Evolutionary conservation across 2,113 vertebrate genomes (phyloP), one percentile per base, ranked within the genome.

Genomic region (Camarhynchus parvulus): DNA sequence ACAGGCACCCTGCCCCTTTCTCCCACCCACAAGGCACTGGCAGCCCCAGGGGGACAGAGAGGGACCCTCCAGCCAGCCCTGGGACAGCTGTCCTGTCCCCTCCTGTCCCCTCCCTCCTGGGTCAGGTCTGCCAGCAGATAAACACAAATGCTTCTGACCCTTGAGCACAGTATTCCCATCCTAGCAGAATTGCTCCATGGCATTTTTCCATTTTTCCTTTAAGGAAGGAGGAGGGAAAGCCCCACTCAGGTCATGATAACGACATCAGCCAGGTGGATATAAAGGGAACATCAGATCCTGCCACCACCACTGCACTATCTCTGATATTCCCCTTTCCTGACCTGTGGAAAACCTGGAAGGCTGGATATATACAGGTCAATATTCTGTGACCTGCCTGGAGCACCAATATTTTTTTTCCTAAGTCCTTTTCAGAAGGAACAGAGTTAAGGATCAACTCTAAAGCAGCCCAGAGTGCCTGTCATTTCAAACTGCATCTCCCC

Each of bases 1-100:
- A 5, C 16, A 16, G 0, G 7, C 35, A 21, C 33, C 37, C 56
- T 39, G 56, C 41, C 39, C 41, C 0, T 0, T 37, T 74, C 35
- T 66, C 25, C 82, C 58, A 41, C 25, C n/a, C 67, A 8, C 6
- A 0, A 28, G 28, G 7, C 2, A 22, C 1, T 3, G 13, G 18
- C 24, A 92, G 55, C 33, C 64, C 55, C 16, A 9, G 8, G 13
- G 50, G 31, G 4, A 42, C 74, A 33, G 69, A 31, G 24, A 61
- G n/a, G 50, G n/a, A 33, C 33, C 12, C 6, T 27, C 52, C 47
- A 31, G 52, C 7, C 42, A 42, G 47, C 3, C 78, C 2, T 9
- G 61, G 77, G 21, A n/a, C 13, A 15, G 49, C 13, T 50, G 75
- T n/a, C 39, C 41, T 41, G 41, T 41, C 41, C 13, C 41, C 41